phyloP scores from a whole-genome alignment of 2,113 vertebrate species.

The Ailurus styani region DNA sequence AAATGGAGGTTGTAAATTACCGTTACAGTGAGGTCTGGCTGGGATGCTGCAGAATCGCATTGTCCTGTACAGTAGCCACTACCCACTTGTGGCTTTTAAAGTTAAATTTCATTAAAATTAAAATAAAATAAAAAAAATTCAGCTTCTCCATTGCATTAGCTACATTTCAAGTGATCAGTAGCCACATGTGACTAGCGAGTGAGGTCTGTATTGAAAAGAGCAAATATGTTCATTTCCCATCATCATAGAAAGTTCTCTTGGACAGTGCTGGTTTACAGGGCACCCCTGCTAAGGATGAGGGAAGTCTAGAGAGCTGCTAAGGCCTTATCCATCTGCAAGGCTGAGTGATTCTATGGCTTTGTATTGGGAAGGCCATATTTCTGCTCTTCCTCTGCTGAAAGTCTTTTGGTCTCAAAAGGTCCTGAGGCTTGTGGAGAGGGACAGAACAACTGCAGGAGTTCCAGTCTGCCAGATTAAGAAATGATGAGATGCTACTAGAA shows the following conservation, averaged over 20 bases:
- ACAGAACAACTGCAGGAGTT: neutral
- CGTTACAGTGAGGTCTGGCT: neutral
- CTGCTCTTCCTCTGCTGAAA: neutral
- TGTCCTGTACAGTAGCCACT: neutral
- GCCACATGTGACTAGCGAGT: neutral
- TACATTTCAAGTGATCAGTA: neutral
- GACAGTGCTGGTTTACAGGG: neutral
- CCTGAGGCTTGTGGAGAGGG: neutral
- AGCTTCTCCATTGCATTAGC: neutral
- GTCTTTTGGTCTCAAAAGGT: neutral
- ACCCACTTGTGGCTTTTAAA: neutral
- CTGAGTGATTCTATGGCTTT: neutral
- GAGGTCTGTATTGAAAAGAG: neutral
- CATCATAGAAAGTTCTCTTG: neutral
- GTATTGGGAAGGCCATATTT: neutral
- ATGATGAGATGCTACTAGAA: neutral
- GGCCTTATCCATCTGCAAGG: neutral
- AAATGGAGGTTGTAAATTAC: neutral
- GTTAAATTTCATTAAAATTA: slow-evolving; percentile 1
- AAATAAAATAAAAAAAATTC: neutral
- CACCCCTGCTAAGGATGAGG: neutral
- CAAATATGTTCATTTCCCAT: neutral
- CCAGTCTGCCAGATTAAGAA: neutral
- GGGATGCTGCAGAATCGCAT: neutral
- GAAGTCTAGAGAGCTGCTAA: neutral